Conservation (phyloP, 2,797 vertebrate genomes). For the Argentina silus region DNA sequence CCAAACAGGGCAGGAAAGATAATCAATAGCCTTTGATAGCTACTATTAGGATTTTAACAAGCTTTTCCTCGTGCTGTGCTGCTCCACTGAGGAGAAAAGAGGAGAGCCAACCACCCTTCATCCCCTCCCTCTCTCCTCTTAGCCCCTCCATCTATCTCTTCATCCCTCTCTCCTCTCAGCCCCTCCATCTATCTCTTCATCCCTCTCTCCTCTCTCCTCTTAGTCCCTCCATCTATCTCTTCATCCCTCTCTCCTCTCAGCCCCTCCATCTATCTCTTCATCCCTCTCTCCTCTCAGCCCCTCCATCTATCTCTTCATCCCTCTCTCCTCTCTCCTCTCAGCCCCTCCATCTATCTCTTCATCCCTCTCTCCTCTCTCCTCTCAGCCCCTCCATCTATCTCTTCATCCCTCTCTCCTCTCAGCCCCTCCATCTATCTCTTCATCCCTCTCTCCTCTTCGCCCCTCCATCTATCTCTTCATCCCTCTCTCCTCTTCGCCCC, state of each 20-base stretch:
- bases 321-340: no score
- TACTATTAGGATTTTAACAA: slow-evolving; percentile 82
- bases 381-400: slow-evolving; percentile 15
- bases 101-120: slow-evolving; percentile 61
- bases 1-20: slow-evolving; percentile 84
- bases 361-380: neutral
- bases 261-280: slow-evolving; percentile 1
- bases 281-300: no score
- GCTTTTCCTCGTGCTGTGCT: slow-evolving; percentile 80
- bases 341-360: slow-evolving; percentile 12
- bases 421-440: slow-evolving; percentile 14
- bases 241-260: no score
- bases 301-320: slow-evolving; percentile 8
- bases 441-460: neutral
- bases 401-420: neutral
- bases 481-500: neutral
- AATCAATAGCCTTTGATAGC: slow-evolving; percentile 89
- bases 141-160: slow-evolving; percentile 18
- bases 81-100: slow-evolving; percentile 66
- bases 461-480: slow-evolving; percentile 10
- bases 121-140: slow-evolving; percentile 27
- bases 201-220: neutral
- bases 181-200: neutral
- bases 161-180: no score
- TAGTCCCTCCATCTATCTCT: neutral